phyloP scores from a whole-genome alignment of 2,888 invertebrate genomes.

The Monoplex corrugatus region DNA sequence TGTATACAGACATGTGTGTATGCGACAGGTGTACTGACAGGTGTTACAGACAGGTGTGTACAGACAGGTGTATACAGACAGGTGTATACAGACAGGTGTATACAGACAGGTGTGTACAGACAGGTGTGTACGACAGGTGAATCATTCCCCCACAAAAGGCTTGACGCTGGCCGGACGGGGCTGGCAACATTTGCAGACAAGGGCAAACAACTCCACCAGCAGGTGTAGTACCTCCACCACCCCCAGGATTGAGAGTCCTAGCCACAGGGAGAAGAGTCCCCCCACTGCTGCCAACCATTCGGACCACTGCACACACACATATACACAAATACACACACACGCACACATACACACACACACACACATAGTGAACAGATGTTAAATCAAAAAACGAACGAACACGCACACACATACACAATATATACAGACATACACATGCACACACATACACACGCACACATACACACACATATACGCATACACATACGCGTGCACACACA shows the following conservation, averaged over 20 bases:
- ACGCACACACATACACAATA: neutral
- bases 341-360: neutral
- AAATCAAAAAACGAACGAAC: too few species aligned
- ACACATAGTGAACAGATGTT: neutral
- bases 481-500: neutral
- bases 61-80: too few species aligned
- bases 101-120: too few species aligned
- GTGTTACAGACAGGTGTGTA: too few species aligned
- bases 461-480: neutral
- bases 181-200: neutral
- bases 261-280: constrained; percentile 35
- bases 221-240: constrained; percentile 41
- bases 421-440: neutral
- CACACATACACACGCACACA: neutral
- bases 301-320: constrained; percentile 24
- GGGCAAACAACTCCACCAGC: constrained; percentile 1
- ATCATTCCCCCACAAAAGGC: too few species aligned
- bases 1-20: too few species aligned
- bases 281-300: constrained; percentile 34
- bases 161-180: too few species aligned
- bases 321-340: neutral
- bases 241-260: constrained; percentile 34
- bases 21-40: too few species aligned
- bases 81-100: too few species aligned
- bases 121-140: too few species aligned